Base-by-base conservation (phyloP, 2,888 invertebrate species). In the Dasysyrphus tricinctus region DNA sequence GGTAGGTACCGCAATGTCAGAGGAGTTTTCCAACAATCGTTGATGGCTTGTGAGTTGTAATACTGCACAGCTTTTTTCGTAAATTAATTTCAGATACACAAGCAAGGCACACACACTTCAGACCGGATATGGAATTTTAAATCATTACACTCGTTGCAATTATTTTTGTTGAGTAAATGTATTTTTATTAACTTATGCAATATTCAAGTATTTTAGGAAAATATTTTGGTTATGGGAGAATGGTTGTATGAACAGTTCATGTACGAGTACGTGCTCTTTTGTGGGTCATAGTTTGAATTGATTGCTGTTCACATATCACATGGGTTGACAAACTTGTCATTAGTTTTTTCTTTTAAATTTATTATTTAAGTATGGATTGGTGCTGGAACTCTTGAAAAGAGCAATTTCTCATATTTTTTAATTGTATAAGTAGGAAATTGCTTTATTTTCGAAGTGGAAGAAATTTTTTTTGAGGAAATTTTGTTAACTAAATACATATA, bases 81-180 rank as follows among this genome's bases (percentile, higher is more conserved):
- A n/a, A 69, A 56, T 70, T 70, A 37, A 49, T 61, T 73, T 59
- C 34, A 67, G 34, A 54, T 73, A 19, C 73, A 67, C 77, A 63
- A 9, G 16, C 11, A 37, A 63, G 16, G 16, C 11, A 37, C 19
- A 37, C 19, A 39, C 6, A 39, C 37, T 19, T 12, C 12, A 19
- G 56, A 24, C 73, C 37, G 59, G 73, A 82, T 56, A 59, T 49
- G 78, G 47, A 63, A 47, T 78, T 82, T 73, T 69, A 69, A 78
- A 61, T 74, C 51, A 61, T 61, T 19, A 16, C 24, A 77, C 42
- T 59, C 29, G 24, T 63, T 37, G 34, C 37, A 44, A 42, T 69
- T 44, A 47, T 39, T 32, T 65, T 56, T 39, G 16, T 44, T 19
- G 7, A 34, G 12, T 63, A 29, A 47, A 47, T 47, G 19, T 75